Evolutionary conservation across 64 coral and sea anemone genomes (phyloP).

Genomic region (Catalaphyllia jardinei): DNA sequence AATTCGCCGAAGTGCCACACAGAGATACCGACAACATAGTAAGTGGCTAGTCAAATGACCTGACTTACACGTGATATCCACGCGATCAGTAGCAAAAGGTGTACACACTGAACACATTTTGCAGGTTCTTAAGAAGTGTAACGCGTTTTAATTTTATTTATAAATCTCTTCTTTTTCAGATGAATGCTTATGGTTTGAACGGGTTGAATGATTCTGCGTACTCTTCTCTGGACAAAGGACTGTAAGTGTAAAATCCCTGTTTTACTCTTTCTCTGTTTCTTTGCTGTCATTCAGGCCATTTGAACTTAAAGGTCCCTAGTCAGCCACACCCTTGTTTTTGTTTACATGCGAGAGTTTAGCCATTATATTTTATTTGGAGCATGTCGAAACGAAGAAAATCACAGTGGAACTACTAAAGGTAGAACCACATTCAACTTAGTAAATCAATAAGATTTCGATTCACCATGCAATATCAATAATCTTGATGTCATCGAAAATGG

Average conservation of each 20-base stretch:
- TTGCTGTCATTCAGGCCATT: background rate
- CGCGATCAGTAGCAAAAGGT: background rate
- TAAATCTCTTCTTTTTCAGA: background rate
- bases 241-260: conserved; percentile 54
- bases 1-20: conserved; percentile 53
- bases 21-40: conserved; percentile 82
- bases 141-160: background rate
- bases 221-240: conserved; percentile 74
- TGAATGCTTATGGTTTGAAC: conserved; percentile 31
- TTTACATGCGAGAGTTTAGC: too few species aligned
- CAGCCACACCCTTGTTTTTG: too few species aligned
- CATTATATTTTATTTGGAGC: too few species aligned
- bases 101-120: background rate
- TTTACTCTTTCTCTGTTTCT: background rate
- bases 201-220: conserved; percentile 80
- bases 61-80: background rate
- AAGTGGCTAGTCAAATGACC: conserved; percentile 23
- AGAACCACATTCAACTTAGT: too few species aligned
- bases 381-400: too few species aligned
- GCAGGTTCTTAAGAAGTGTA: background rate
- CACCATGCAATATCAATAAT: too few species aligned
- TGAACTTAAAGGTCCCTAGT: too few species aligned
- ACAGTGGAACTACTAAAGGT: too few species aligned
- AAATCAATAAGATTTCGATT: too few species aligned
- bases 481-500: too few species aligned